phyloP scores from a whole-genome alignment of 37 sponge, comb jelly and placozoan genomes.

The Bolinopsis microptera region DNA sequence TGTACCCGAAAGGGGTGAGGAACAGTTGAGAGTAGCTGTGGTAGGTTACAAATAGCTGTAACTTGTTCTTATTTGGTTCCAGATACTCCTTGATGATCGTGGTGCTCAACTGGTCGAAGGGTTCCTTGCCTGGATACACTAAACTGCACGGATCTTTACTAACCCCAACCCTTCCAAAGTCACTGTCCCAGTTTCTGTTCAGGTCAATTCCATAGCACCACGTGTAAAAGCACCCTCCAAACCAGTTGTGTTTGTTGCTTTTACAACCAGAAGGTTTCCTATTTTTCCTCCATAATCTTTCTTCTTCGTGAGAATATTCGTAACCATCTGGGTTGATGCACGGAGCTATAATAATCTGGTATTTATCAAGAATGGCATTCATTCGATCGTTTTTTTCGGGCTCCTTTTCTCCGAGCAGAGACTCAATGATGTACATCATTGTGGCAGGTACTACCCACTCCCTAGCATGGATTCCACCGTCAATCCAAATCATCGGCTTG shows the following conservation, averaged over 20 bases:
- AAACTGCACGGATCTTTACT: background rate
- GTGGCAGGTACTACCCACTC: constrained; percentile 66
- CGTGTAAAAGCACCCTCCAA: background rate
- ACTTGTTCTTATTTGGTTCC: background rate
- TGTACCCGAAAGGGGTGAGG: constrained; percentile 35
- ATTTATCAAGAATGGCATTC: background rate
- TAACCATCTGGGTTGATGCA: constrained; percentile 65
- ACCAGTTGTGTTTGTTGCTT: background rate
- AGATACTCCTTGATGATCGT: background rate
- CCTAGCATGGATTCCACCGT: constrained; percentile 63
- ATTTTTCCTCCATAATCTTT: background rate
- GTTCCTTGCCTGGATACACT: constrained; percentile 27
- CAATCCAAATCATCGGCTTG: constrained; percentile 60
- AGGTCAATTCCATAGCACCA: background rate
- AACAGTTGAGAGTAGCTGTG: constrained; percentile 66
- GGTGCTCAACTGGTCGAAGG: constrained; percentile 49
- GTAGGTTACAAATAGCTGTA: constrained; percentile 19
- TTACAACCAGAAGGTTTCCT: background rate
- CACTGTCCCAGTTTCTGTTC: constrained; percentile 46
- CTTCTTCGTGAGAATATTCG: background rate
- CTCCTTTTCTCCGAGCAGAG: constrained; percentile 17
- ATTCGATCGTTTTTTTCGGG: background rate
- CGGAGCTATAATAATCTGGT: constrained; percentile 54
- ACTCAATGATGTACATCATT: constrained; percentile 46
- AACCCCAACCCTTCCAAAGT: background rate